Percentiles rank a stretch among this genome's conserved stretches.
These are phyloP conservation scores for Ciconia maguari DNA, from an alignment of 2,113 vertebrate genomes.

Conservation along the genomic window DNA sequence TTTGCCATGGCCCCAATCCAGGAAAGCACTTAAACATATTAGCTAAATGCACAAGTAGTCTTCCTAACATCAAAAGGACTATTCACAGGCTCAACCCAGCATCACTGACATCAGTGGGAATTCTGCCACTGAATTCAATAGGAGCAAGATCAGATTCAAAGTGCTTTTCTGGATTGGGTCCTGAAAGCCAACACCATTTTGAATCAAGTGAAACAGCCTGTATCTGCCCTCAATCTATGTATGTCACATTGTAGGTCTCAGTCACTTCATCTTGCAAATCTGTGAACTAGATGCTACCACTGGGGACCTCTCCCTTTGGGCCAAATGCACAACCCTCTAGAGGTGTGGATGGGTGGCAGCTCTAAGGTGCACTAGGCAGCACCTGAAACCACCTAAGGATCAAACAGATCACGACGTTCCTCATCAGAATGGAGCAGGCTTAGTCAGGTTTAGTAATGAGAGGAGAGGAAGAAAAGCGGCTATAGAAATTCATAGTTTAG, in stretches of 20 bases:
- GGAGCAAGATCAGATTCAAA: conserved; percentile 11
- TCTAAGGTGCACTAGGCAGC: background rate
- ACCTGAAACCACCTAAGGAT: background rate
- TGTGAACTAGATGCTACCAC: background rate
- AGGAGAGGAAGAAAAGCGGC: background rate
- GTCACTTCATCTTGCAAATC: background rate
- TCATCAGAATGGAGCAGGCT: background rate
- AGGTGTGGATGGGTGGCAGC: background rate
- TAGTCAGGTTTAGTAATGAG: background rate
- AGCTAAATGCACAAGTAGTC: conserved; percentile 5
- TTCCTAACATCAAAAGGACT: conserved; percentile 14
- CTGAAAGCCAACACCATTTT: background rate
- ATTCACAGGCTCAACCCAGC: background rate
- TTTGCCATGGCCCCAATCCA: background rate
- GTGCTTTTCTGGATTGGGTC: background rate
- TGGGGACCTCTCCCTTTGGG: background rate
- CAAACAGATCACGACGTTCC: background rate
- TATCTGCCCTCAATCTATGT: background rate
- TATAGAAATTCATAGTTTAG: background rate
- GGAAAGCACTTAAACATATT: conserved; percentile 15
- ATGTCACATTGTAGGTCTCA: background rate
- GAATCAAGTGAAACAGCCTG: background rate
- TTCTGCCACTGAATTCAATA: conserved; percentile 7
- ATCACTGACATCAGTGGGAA: background rate
- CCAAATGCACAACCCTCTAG: background rate